A percentile compares a stretch with the other conserved stretches of the same genome.
phyloP scores from a whole-genome alignment of 2,888 invertebrate species.

The Caradrina clavipalpis region DNA sequence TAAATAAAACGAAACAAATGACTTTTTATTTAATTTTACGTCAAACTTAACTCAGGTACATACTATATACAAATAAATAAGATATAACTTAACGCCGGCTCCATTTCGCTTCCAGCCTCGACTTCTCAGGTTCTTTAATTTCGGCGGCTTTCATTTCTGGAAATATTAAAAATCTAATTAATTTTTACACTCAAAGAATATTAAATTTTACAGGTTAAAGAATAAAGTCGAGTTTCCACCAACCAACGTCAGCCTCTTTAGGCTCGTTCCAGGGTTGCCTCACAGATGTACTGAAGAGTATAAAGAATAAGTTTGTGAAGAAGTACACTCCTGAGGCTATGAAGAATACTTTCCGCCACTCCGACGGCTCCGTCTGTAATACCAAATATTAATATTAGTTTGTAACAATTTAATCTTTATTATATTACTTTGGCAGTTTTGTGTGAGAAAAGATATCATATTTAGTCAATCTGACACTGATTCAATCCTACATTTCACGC shows the following conservation, averaged over 20 bases:
- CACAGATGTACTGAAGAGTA: conserved; percentile 93
- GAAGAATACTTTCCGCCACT: conserved; percentile 95
- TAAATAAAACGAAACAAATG: conserved; percentile 9
- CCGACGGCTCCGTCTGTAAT: conserved; percentile 90
- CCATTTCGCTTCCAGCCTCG: conserved; percentile 45
- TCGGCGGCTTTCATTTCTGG: conserved; percentile 73
- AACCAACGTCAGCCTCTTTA: conserved; percentile 72
- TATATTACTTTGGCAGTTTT: background rate
- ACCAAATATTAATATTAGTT: conserved; percentile 32
- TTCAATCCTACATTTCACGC: too few species aligned
- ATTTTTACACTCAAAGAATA: conserved; percentile 3
- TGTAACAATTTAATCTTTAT: conserved; percentile 4
- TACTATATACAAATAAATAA: conserved; percentile 51
- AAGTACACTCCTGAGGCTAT: conserved; percentile 93
- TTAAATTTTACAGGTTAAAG: background rate
- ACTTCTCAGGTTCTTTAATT: conserved; percentile 63
- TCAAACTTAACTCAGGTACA: conserved; percentile 63
- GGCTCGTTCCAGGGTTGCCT: conserved; percentile 94
- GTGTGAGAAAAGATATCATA: background rate
- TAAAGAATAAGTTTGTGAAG: conserved; percentile 92
- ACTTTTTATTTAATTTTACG: conserved; percentile 34
- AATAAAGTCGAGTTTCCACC: conserved; percentile 40
- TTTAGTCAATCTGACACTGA: background rate
- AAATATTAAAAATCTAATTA: conserved; percentile 58
- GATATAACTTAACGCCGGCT: conserved; percentile 26